These are phyloP conservation scores for Gymnogyps californianus DNA, from an alignment of 2,113 vertebrate genomes.

Conservation along the genomic window DNA sequence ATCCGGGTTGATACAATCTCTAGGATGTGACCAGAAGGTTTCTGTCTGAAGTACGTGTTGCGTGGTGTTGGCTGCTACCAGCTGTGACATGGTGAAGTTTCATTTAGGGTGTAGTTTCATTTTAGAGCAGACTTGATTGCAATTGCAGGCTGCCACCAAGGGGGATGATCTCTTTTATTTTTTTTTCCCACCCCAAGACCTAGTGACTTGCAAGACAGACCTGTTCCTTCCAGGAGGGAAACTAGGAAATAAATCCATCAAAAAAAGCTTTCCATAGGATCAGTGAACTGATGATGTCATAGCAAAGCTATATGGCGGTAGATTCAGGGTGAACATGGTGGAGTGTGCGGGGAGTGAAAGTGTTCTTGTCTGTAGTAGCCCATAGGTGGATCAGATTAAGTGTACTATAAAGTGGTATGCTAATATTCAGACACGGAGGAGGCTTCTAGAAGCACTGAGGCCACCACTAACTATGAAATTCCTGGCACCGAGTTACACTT, in stretches of 20 bases:
- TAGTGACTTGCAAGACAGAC: background rate
- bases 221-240: background rate
- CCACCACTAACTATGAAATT: background rate
- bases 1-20: rapidly evolving
- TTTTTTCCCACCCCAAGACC: background rate
- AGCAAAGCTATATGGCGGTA: background rate
- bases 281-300: background rate
- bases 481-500: background rate
- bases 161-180: background rate
- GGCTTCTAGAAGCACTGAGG: background rate
- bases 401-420: background rate
- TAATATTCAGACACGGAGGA: background rate
- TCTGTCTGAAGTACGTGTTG: background rate
- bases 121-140: background rate
- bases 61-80: background rate
- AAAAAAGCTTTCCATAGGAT: rapidly evolving
- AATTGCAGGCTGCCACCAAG: background rate
- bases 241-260: background rate
- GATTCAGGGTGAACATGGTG: rapidly evolving
- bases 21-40: background rate
- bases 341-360: rapidly evolving
- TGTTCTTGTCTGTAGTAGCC: background rate
- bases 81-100: background rate
- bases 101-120: rapidly evolving
- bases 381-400: background rate